Conservation (phyloP, 2,797 vertebrate species). For the Helostoma temminkii region DNA sequence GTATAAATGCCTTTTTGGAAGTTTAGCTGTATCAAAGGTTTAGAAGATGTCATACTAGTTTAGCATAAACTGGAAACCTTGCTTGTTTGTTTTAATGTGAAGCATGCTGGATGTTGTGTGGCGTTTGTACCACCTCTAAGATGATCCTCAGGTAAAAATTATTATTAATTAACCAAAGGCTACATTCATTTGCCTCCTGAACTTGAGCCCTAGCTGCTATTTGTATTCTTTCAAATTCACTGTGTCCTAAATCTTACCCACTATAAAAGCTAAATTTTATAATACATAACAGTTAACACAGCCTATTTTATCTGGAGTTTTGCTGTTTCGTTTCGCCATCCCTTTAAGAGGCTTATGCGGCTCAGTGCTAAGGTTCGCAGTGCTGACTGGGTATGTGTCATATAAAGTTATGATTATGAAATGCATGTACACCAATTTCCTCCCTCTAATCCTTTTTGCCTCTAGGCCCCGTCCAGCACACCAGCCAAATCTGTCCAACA, state of each 20-base stretch:
- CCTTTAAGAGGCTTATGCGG: constrained; percentile 74
- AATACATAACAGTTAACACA: constrained; percentile 38
- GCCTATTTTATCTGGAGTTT: constrained; percentile 28
- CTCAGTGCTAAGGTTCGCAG: constrained; percentile 41
- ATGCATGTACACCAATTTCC: constrained; percentile 57
- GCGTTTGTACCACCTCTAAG: constrained; percentile 18
- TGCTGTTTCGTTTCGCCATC: constrained; percentile 50
- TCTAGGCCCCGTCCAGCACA: constrained; percentile 49
- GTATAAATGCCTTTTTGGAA: background rate
- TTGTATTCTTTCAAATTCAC: constrained; percentile 22
- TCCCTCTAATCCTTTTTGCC: constrained; percentile 60
- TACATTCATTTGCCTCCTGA: constrained; percentile 9
- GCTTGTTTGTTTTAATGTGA: constrained; percentile 17
- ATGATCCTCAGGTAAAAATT: constrained; percentile 58
- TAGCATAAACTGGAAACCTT: constrained; percentile 22
- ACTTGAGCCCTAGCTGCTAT: constrained; percentile 14
- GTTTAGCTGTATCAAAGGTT: constrained; percentile 13
- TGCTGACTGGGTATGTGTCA: constrained; percentile 47
- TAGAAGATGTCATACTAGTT: constrained; percentile 19
- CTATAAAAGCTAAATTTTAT: constrained; percentile 25
- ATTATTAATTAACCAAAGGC: constrained; percentile 40
- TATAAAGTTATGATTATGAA: constrained; percentile 68
- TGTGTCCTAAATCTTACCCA: constrained; percentile 9
- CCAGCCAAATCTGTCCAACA: constrained; percentile 71
- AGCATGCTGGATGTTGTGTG: constrained; percentile 37